Conservation (phyloP, 64 coral and sea anemone genomes). For the Stichodactyla mertensii region DNA sequence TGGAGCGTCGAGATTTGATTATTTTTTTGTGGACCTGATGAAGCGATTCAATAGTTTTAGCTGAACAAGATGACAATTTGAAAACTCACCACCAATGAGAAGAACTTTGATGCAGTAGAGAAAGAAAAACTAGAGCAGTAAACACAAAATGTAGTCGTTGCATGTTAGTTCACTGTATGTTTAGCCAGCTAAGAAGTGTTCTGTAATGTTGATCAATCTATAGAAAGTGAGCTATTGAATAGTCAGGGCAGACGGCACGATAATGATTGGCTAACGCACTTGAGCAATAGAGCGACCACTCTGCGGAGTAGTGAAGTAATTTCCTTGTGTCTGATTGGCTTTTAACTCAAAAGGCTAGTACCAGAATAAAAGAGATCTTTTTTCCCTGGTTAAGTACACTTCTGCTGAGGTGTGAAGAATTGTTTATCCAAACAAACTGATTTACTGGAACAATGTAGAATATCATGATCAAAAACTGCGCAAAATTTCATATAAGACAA, state of each 20-base stretch:
- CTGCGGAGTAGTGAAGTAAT: not conserved
- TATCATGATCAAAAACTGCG: not conserved
- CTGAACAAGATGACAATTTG: not conserved
- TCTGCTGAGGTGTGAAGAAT: not conserved
- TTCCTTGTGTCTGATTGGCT: not conserved
- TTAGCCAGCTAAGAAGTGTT: not conserved
- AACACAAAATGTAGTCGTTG: not conserved
- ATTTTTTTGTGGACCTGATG: not conserved
- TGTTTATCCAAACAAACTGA: not conserved
- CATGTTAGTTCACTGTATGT: not conserved
- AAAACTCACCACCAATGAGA: slow-evolving; percentile 57
- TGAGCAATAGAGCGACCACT: not conserved
- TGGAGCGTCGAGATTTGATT: not conserved
- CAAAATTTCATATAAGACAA: not conserved
- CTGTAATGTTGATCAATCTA: not conserved
- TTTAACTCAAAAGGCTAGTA: not conserved
- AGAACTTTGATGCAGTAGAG: slow-evolving; percentile 30
- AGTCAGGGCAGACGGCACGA: not conserved
- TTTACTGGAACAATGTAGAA: not conserved
- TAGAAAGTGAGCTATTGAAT: not conserved
- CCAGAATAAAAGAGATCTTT: not conserved
- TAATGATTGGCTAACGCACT: not conserved
- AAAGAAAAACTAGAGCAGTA: not conserved
- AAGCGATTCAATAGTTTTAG: not conserved
- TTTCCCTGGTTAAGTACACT: not conserved